A percentile compares a stretch with the other conserved stretches of the same genome.
Evolutionary conservation across 2,113 vertebrate genomes (phyloP).

Genomic region (Cephalopterus ornatus): DNA sequence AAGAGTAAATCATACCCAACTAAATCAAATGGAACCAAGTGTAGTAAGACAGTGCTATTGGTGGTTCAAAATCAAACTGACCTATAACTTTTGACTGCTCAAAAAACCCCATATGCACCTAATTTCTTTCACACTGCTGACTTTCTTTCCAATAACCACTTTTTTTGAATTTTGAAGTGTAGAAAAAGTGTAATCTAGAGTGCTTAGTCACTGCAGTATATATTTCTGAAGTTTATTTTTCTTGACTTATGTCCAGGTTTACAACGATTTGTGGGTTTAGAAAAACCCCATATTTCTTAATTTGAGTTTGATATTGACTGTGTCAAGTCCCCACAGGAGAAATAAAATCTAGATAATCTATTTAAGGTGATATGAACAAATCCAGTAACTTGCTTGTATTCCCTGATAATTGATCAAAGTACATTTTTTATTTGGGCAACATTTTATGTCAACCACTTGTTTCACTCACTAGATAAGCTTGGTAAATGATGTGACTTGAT

Average conservation of each 20-base stretch:
- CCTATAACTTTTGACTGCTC: neutral
- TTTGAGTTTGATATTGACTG: neutral
- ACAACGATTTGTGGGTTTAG: neutral
- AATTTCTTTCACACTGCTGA: neutral
- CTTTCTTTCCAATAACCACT: neutral
- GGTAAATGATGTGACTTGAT: neutral
- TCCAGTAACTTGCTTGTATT: neutral
- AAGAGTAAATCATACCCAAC: neutral
- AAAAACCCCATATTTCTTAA: neutral
- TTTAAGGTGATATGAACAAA: neutral
- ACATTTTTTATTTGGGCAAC: neutral
- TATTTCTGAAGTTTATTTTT: neutral
- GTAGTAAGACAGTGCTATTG: neutral
- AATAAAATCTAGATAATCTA: neutral
- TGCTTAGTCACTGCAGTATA: neutral
- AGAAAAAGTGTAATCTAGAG: neutral
- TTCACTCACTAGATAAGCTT: neutral
- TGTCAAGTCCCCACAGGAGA: neutral
- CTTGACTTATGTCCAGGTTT: neutral
- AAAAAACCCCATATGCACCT: rapidly evolving
- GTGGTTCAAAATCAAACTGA: neutral
- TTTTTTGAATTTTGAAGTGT: neutral
- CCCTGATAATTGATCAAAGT: neutral
- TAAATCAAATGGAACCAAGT: neutral
- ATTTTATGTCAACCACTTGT: neutral